phyloP scores from a whole-genome alignment of 2,888 invertebrate genomes.

The Eueremaeus valkanovi region DNA sequence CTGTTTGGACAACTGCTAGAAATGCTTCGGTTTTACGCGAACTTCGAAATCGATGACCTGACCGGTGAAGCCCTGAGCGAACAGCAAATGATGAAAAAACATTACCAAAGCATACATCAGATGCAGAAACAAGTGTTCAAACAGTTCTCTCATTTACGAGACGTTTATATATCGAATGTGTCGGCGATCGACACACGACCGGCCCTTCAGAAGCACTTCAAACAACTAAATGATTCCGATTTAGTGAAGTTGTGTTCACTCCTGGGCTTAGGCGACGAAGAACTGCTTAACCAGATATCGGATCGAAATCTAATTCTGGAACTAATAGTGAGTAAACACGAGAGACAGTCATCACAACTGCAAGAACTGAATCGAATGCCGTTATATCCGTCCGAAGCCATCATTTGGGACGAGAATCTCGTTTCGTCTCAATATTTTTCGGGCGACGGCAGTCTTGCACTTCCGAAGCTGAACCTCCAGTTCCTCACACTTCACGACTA shows the following conservation, averaged over 20 bases:
- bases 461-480: constrained; percentile 96
- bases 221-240: constrained; percentile 67
- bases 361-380: constrained; percentile 97
- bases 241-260: constrained; percentile 53
- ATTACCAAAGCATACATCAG: constrained; percentile 86
- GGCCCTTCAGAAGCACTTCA: constrained; percentile 77
- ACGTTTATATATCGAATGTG: constrained; percentile 88
- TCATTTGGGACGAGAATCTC: constrained; percentile 98
- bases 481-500: constrained; percentile 98
- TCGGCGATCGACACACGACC: constrained; percentile 89
- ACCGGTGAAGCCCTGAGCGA: constrained; percentile 90
- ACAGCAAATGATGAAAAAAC: constrained; percentile 85
- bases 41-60: constrained; percentile 96
- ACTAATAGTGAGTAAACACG: constrained; percentile 67
- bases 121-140: constrained; percentile 90
- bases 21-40: constrained; percentile 91
- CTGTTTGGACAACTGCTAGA: constrained; percentile 85
- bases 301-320: constrained; percentile 76
- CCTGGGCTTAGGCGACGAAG: constrained; percentile 34
- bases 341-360: constrained; percentile 81
- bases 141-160: constrained; percentile 76
- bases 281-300: constrained; percentile 36
- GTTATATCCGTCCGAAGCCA: constrained; percentile 92
- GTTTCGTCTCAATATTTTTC: constrained; percentile 96
- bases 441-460: constrained; percentile 88